Percentiles rank a stretch among this genome's conserved stretches.
Evolutionary conservation across 2,797 vertebrate species (phyloP).

Genomic region (Alcedo quadribrachys): DNA sequence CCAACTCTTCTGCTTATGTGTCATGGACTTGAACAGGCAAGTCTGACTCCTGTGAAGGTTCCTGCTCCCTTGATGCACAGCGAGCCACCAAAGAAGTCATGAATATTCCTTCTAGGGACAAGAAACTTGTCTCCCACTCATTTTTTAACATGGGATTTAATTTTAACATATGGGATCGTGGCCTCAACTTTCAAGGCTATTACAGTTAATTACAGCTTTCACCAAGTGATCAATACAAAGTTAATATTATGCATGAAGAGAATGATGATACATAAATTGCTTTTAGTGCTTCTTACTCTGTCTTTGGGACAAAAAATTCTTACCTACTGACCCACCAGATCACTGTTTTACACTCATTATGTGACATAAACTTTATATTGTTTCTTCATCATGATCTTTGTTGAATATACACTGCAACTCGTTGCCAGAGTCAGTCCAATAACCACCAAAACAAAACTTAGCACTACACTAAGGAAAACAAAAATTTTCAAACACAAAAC

Average conservation of each 20-base stretch:
- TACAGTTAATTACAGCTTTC: background rate
- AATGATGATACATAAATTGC: background rate
- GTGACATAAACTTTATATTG: background rate
- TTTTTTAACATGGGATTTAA: too few species aligned
- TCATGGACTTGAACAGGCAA: constrained; percentile 57
- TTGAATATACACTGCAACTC: background rate
- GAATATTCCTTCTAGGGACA: background rate
- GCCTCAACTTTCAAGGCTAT: background rate
- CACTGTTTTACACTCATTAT: background rate
- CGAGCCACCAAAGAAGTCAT: background rate
- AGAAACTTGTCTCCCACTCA: background rate
- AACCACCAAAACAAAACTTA: background rate
- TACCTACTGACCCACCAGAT: background rate
- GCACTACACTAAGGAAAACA: background rate
- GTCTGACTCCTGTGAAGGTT: background rate
- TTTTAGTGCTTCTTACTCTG: background rate
- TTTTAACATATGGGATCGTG: background rate
- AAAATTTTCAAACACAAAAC: background rate
- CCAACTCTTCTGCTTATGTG: background rate
- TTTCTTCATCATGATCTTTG: background rate
- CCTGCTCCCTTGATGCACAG: background rate
- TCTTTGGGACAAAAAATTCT: constrained; percentile 1
- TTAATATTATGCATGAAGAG: background rate
- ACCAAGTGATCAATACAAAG: background rate
- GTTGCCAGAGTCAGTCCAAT: background rate